Conservation (phyloP, 2,113 vertebrate species). For the Sialia sialis region DNA sequence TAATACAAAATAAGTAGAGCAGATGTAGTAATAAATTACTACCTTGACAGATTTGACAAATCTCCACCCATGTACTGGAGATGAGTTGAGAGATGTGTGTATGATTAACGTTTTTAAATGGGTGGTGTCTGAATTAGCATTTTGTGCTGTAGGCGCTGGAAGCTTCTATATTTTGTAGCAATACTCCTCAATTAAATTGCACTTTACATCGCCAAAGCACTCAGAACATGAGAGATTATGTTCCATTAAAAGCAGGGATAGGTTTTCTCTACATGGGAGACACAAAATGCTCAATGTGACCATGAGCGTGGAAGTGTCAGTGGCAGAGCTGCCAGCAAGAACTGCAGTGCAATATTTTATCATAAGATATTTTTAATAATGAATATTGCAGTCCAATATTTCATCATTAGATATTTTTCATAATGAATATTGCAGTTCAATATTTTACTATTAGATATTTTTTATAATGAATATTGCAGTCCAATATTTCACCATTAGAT, state of each 20-base stretch:
- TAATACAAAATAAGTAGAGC: slow-evolving; percentile 13
- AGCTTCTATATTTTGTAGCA: not conserved
- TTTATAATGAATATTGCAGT: not conserved
- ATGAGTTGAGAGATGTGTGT: not conserved
- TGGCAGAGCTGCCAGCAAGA: not conserved
- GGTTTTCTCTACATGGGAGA: not conserved
- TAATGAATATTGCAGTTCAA: not conserved
- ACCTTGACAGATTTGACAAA: not conserved
- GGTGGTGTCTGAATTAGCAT: slow-evolving; percentile 28
- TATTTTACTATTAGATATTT: not conserved
- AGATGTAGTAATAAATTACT: slow-evolving; percentile 27
- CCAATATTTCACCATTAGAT: not conserved
- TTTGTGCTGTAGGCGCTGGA: not conserved
- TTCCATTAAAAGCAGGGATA: not conserved
- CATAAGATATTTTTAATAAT: not conserved
- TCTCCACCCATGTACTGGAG: slow-evolving; percentile 39
- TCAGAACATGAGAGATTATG: not conserved
- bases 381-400: not conserved
- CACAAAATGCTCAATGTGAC: not conserved
- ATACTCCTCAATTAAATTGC: slow-evolving; percentile 13
- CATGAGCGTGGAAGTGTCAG: fast-evolving
- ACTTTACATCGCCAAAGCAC: not conserved
- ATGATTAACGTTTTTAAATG: slow-evolving; percentile 8
- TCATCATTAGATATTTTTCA: not conserved
- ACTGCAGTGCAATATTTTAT: not conserved